phyloP scores from a whole-genome alignment of 2,888 invertebrate genomes.

The Unio pictorum region DNA sequence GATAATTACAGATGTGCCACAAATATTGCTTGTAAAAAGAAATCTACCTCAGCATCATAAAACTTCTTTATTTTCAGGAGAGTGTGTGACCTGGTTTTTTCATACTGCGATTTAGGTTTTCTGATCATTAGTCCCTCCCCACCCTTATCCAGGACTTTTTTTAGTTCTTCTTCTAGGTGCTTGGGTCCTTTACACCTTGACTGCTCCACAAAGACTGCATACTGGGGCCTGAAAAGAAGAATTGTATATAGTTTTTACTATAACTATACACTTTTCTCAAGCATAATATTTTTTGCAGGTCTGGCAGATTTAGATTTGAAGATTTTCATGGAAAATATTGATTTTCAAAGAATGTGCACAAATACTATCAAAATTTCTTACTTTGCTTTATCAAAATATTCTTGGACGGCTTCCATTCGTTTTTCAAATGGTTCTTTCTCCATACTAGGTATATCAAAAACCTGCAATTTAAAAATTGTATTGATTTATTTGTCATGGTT shows the following conservation, averaged over 20 bases:
- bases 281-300: too few species aligned
- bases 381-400: constrained; percentile 59
- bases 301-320: neutral
- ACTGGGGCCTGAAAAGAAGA: constrained; percentile 45
- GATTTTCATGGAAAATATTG: neutral
- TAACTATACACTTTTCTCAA: too few species aligned
- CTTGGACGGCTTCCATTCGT: constrained; percentile 50
- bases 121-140: constrained; percentile 68
- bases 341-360: constrained; percentile 1
- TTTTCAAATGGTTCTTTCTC: constrained; percentile 62
- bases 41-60: constrained; percentile 65
- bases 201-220: constrained; percentile 59
- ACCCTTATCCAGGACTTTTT: constrained; percentile 57
- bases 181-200: constrained; percentile 56
- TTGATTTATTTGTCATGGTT: neutral
- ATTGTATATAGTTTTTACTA: neutral
- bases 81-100: constrained; percentile 57
- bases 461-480: constrained; percentile 30
- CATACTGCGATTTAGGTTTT: constrained; percentile 64
- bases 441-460: constrained; percentile 65
- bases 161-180: constrained; percentile 59
- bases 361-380: constrained; percentile 35
- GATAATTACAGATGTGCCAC: too few species aligned
- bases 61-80: constrained; percentile 68
- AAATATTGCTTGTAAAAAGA: neutral